Conservation (phyloP, 1,140 invertebrate species). For the Hypsibius dujardini region DNA sequence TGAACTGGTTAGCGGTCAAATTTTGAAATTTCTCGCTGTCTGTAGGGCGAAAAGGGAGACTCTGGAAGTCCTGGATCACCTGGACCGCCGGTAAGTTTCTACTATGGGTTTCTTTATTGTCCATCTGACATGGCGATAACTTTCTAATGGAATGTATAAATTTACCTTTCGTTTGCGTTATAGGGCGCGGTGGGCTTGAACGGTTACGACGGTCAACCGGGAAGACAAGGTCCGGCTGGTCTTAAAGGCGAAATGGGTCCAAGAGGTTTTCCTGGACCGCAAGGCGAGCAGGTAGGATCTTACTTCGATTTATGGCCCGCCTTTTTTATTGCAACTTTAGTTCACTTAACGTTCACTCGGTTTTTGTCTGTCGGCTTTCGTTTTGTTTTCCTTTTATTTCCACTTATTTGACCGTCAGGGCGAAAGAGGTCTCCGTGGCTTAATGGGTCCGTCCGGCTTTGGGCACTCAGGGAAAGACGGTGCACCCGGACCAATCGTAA, state of each 20-base stretch:
- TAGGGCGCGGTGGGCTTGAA: background rate
- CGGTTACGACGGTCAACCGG: slow-evolving; percentile 13
- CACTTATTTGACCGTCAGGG: slow-evolving; percentile 22
- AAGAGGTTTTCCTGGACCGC: background rate
- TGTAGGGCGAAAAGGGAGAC: slow-evolving; percentile 68
- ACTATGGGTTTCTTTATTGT: background rate
- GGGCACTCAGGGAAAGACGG: slow-evolving; percentile 21
- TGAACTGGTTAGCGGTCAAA: too few species aligned
- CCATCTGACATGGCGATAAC: background rate
- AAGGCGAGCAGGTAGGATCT: slow-evolving; percentile 7
- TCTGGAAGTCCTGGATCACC: slow-evolving; percentile 36
- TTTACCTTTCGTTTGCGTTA: background rate
- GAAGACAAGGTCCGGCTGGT: background rate
- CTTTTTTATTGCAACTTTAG: background rate
- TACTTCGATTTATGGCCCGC: background rate
- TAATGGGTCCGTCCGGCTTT: slow-evolving; percentile 19
- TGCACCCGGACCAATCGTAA: slow-evolving; percentile 13
- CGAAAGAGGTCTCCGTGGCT: slow-evolving; percentile 24
- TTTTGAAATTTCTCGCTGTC: too few species aligned
- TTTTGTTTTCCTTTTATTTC: background rate
- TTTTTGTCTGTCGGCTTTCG: background rate
- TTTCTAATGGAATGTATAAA: background rate
- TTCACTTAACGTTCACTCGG: background rate
- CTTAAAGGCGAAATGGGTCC: slow-evolving; percentile 4
- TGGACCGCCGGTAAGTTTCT: slow-evolving; percentile 28